phyloP scores from a whole-genome alignment of 1,140 invertebrate genomes.

The Achatina immaculata region DNA sequence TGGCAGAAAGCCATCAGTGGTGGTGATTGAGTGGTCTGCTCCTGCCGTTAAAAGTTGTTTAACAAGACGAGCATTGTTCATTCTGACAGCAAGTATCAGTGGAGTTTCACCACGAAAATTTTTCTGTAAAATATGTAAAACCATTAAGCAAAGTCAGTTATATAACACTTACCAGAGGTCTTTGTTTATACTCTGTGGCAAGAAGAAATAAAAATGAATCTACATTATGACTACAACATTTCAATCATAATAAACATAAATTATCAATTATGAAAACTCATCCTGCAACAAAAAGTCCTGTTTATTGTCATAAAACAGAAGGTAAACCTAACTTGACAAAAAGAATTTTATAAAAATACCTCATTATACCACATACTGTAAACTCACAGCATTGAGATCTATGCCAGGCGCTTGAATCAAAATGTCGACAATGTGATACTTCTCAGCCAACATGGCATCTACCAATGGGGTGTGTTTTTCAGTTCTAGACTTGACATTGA shows the following conservation, averaged over 20 bases:
- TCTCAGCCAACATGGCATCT: constrained; percentile 33
- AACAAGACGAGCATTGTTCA: constrained; percentile 22
- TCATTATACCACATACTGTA: neutral
- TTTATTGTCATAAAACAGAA: too few species aligned
- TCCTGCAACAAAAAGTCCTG: too few species aligned
- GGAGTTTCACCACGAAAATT: constrained; percentile 30
- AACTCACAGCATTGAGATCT: constrained; percentile 32
- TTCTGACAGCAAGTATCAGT: constrained; percentile 18
- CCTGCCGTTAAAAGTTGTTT: constrained; percentile 18
- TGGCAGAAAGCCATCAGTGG: neutral
- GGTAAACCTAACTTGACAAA: too few species aligned
- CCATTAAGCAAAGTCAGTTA: too few species aligned
- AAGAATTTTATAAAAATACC: too few species aligned
- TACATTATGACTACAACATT: too few species aligned
- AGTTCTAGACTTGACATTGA: constrained; percentile 14
- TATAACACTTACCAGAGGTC: too few species aligned
- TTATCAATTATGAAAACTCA: too few species aligned
- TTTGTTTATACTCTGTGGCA: too few species aligned
- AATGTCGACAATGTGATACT: constrained; percentile 28
- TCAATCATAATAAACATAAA: too few species aligned
- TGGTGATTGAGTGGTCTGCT: constrained; percentile 28
- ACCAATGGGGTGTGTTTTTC: constrained; percentile 27
- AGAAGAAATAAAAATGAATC: too few species aligned
- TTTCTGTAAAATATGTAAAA: constrained; percentile 3
- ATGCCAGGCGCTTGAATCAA: constrained; percentile 4